Evolutionary conservation across 2,113 vertebrate genomes (phyloP), one percentile per base, ranked within the genome.

Genomic region (Chlorocebus sabaeus): DNA sequence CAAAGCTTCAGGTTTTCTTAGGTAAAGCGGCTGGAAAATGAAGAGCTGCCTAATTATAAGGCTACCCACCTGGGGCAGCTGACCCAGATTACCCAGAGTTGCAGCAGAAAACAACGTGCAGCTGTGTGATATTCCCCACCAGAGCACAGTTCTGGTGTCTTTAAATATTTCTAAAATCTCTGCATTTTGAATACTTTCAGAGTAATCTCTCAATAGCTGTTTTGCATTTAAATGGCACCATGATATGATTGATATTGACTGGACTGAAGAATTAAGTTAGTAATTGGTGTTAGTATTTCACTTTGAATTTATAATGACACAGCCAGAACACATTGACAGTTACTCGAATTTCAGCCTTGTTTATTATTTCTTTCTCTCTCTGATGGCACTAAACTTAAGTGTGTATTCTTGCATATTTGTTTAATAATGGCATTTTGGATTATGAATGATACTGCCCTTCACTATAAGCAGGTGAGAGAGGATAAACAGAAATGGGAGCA

Each of bases 1-100:
- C 82, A 91, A 55, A 83, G 68, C 70, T 55, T 97, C 73, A 59
- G 82, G 85, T 95, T 97, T 96, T 93, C 88, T 73, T 83, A 94
- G 96, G 92, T 95, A 76, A 85, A 76, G 17, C 30, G 43, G 73
- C 13, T 43, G n/a, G 61, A 80, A 50, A 83, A 67, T 57, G 52
- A 96, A 96, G 52, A 96, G 70, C 50, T 76, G 38, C 50, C 35
- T 97, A 45, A 92, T 92, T 90, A 70, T n/a, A 87, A 95, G 75
- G n/a, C 45, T 59, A 76, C 59, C 18, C 70, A 40, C 64, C 12
- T 45, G 78, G 72, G 76, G 72, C 72, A 89, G 84, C 67, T 89
- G 91, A 95, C 68, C 86, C 75, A 45, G 30, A 83, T 50, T 90
- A 48, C 59, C 17, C 83, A 80, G 67, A 30, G 50, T 10, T 35